Percentiles rank a stretch among this genome's conserved stretches.
Conservation (phyloP, 2,797 vertebrate genomes). For the Argentina silus region DNA sequence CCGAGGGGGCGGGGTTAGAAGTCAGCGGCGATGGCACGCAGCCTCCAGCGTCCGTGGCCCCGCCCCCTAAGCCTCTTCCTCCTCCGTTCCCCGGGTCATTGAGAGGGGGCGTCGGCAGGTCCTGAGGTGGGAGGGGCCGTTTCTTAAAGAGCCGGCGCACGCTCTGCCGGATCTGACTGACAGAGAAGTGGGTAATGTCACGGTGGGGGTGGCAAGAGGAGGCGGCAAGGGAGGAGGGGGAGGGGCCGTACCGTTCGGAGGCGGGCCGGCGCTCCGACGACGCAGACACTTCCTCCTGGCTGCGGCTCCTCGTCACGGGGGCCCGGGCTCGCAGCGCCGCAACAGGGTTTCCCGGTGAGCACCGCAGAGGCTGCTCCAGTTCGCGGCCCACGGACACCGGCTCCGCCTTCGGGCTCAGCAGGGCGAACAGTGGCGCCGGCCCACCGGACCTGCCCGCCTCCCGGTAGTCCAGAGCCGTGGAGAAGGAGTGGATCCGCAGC, state of each 20-base stretch:
- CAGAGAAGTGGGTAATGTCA: slow-evolving; percentile 80
- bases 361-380: slow-evolving; percentile 69
- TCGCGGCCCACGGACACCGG: slow-evolving; percentile 60
- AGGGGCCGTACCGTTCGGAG: slow-evolving; percentile 58
- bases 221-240: slow-evolving; percentile 24
- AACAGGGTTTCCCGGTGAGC: slow-evolving; percentile 52
- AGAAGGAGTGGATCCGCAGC: slow-evolving; percentile 73
- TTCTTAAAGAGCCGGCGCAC: slow-evolving; percentile 85
- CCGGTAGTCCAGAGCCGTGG: slow-evolving; percentile 88
- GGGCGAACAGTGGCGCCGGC: slow-evolving; percentile 52
- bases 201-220: slow-evolving; percentile 45
- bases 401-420: slow-evolving; percentile 67
- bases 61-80: slow-evolving; percentile 50
- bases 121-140: slow-evolving; percentile 67
- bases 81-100: slow-evolving; percentile 50
- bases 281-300: slow-evolving; percentile 79
- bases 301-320: slow-evolving; percentile 62
- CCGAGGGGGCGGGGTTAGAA: slow-evolving; percentile 22
- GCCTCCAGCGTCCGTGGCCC: neutral
- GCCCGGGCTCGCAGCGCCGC: slow-evolving; percentile 46
- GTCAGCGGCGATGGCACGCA: slow-evolving; percentile 49
- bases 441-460: slow-evolving; percentile 78
- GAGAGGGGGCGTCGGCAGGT: slow-evolving; percentile 55
- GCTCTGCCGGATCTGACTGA: slow-evolving; percentile 83
- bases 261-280: slow-evolving; percentile 47